Evolutionary conservation across 1,140 invertebrate species (phyloP), one percentile per base, ranked within the genome.

Genomic region (Asbolus verrucosus): DNA sequence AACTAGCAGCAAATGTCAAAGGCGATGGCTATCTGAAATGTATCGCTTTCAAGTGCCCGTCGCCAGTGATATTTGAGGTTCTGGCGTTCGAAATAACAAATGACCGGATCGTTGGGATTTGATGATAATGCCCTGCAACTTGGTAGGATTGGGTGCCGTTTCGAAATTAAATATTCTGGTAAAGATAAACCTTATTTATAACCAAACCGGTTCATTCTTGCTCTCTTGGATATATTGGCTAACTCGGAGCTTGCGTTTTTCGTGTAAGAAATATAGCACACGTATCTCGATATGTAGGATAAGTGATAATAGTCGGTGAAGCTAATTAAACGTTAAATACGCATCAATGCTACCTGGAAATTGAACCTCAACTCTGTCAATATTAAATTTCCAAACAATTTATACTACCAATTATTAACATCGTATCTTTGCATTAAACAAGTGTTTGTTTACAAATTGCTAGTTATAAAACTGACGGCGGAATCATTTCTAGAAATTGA

Each of bases 1-100:
- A 77, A 77, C 75, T 77, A 77, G 75, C 75, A 75, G 67, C 75
- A 75, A 77, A 75, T 77, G 75, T 77, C 75, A 77, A 71, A 71
- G 69, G 61, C 72, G 75, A 77, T 77, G 73, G n/a, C 54, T 41
- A 77, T 77, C 75, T 54, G 66, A 68, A 71, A 72, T 69, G 75
- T 75, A 77, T 77, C 75, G 75, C 72, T 73, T 77, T 75, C 74
- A 75, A 75, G 75, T 75, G 73, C 50, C 71, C 66, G 60, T 50
- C 43, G 39, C 39, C 39, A 38, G n/a, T n/a, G 11, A 5, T 38
- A 38, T 38, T 38, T n/a, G 18, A 50, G 43, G 43, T 21, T 24
- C 43, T 21, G 69, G 67, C 70, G 70, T 72, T 69, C 67, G 66
- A 77, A 77, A 77, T 77, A 76, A 77, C 76, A 77, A 77, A 77